Percentiles rank a stretch among this genome's conserved stretches.
These are phyloP conservation scores for Luehdorfia chinensis DNA, from an alignment of 1,140 invertebrate species.

Conservation along the genomic window DNA sequence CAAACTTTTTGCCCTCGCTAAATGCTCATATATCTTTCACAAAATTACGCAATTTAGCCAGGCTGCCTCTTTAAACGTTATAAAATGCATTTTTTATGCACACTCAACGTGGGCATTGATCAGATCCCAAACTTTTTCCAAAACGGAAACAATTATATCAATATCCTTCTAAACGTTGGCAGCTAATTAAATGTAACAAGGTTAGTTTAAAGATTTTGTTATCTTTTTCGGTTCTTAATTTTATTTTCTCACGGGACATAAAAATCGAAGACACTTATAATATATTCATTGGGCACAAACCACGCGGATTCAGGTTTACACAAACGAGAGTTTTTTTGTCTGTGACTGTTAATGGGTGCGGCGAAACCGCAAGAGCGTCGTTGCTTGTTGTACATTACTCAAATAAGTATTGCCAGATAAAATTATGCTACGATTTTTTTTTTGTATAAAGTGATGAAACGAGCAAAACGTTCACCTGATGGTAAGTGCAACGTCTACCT, in stretches of 20 bases:
- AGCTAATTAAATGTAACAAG: constrained; percentile 18
- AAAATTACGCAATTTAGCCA: constrained; percentile 48
- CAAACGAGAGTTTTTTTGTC: constrained; percentile 50
- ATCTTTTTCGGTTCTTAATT: constrained; percentile 37
- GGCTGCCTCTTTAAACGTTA: constrained; percentile 26
- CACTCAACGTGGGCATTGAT: neutral
- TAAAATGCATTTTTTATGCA: constrained; percentile 32
- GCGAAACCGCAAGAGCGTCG: constrained; percentile 23
- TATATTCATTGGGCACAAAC: constrained; percentile 49
- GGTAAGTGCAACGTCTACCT: too few species aligned
- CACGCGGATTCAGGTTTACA: constrained; percentile 43
- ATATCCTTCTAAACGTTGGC: constrained; percentile 9
- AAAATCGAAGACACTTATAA: constrained; percentile 49
- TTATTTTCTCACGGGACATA: constrained; percentile 55
- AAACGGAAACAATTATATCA: constrained; percentile 12
- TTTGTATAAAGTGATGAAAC: too few species aligned
- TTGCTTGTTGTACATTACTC: too few species aligned
- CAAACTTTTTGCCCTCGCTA: constrained; percentile 41
- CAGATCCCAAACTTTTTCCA: constrained; percentile 11
- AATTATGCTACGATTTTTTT: too few species aligned
- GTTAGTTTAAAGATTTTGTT: constrained; percentile 17
- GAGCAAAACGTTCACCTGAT: too few species aligned
- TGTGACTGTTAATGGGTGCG: constrained; percentile 31
- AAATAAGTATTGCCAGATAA: too few species aligned
- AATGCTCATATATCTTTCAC: constrained; percentile 52